phyloP scores from a whole-genome alignment of 53 echinoderm and acorn worm genomes.

The Patiria pectinifera region DNA sequence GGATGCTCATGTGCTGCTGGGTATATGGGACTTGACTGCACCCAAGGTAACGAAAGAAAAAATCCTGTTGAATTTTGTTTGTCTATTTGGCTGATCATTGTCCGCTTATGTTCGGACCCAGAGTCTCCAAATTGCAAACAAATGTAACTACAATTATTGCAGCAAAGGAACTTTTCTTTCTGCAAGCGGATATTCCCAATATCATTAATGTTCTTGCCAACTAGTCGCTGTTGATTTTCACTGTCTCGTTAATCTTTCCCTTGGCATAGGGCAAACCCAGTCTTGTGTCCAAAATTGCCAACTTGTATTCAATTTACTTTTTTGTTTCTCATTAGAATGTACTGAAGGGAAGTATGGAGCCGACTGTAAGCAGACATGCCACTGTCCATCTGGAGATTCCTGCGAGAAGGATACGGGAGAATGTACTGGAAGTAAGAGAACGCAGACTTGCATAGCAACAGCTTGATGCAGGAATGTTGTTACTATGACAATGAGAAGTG shows the following conservation, averaged over 20 bases:
- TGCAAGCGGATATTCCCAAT: too few relatives aligned
- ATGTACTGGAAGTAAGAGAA: constrained; percentile 13
- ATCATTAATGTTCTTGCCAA: too few relatives aligned
- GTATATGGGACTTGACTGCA: constrained; percentile 63
- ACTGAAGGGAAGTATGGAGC: constrained; percentile 38
- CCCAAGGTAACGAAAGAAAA: constrained; percentile 61
- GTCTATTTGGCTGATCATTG: too few relatives aligned
- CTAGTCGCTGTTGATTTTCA: too few relatives aligned
- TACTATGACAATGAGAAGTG: neutral
- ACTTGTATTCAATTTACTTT: neutral
- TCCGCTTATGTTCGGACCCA: too few relatives aligned
- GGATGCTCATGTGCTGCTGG: constrained; percentile 2
- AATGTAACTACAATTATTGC: too few relatives aligned
- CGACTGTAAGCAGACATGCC: constrained; percentile 41
- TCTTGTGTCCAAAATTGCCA: neutral
- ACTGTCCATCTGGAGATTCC: constrained; percentile 4
- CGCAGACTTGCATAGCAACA: neutral
- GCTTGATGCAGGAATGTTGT: neutral
- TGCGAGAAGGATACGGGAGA: constrained; percentile 27
- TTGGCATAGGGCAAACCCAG: too few relatives aligned
- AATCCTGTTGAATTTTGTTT: too few relatives aligned
- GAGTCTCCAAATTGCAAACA: too few relatives aligned
- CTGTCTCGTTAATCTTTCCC: too few relatives aligned
- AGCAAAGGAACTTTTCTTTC: accelerated
- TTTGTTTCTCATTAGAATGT: neutral